phyloP scores from a whole-genome alignment of 2,888 invertebrate genomes.

The Erpobdella octoculata region DNA sequence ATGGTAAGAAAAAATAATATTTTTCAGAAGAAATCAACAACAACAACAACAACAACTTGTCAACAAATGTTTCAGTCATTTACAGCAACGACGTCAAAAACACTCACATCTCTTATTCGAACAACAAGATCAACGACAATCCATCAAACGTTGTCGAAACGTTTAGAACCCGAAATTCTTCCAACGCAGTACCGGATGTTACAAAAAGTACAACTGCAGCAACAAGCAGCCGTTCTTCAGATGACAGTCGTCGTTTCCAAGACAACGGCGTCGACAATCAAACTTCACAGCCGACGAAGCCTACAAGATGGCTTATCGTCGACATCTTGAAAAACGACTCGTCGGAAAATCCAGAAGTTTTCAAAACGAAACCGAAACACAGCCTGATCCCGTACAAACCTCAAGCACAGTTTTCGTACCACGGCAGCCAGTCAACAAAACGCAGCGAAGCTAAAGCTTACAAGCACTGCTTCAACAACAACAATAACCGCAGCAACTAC shows the following conservation, averaged over 20 bases:
- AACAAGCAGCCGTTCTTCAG: too few species aligned
- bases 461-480: neutral
- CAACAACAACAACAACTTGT: neutral
- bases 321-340: slow-evolving; percentile 6
- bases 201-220: too few species aligned
- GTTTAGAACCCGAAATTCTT: too few species aligned
- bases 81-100: too few species aligned
- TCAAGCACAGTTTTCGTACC: neutral
- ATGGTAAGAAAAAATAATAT: neutral
- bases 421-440: neutral
- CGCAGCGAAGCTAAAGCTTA: neutral
- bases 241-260: too few species aligned
- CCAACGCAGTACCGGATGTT: too few species aligned
- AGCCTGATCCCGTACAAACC: neutral
- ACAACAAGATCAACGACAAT: too few species aligned
- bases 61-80: too few species aligned
- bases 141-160: too few species aligned
- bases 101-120: too few species aligned
- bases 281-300: too few species aligned
- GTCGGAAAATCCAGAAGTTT: neutral
- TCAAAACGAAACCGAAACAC: neutral
- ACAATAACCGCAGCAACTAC: slow-evolving; percentile 3
- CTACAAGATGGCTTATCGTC: slow-evolving; percentile 1
- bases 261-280: too few species aligned
- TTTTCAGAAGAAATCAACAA: neutral